A percentile compares a stretch with the other conserved stretches of the same genome.
Conservation (phyloP, 2,113 vertebrate species). For the Pterocles orientalis region DNA sequence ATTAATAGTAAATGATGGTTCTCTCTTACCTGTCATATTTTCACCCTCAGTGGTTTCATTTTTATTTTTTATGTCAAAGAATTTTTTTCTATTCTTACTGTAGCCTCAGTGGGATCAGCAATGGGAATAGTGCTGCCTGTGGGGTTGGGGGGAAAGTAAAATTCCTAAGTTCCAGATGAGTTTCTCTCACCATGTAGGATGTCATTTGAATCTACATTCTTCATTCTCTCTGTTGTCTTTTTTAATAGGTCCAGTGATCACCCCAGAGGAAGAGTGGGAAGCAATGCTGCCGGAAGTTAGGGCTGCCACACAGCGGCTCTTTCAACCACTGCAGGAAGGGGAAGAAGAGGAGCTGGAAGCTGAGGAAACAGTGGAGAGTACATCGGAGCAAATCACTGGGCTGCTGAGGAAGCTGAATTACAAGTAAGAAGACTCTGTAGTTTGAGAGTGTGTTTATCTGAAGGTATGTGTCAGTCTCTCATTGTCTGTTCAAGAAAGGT, state of each 20-base stretch:
- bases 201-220: background rate
- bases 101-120: background rate
- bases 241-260: slow-evolving; percentile 71
- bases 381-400: slow-evolving; percentile 76
- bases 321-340: slow-evolving; percentile 66
- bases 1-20: background rate
- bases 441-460: background rate
- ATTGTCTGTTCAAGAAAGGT: background rate
- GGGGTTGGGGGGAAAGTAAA: too few relatives aligned
- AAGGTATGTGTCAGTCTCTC: background rate
- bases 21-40: background rate
- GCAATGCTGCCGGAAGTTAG: slow-evolving; percentile 92
- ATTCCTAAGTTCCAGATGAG: background rate
- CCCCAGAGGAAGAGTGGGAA: slow-evolving; percentile 90
- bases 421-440: slow-evolving; percentile 74
- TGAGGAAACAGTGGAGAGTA: slow-evolving; percentile 69
- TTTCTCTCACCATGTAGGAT: background rate
- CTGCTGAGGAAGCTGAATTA: slow-evolving; percentile 89
- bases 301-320: slow-evolving; percentile 73
- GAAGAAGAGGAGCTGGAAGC: slow-evolving; percentile 47
- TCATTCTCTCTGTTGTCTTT: background rate
- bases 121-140: background rate
- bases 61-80: background rate
- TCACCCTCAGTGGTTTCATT: background rate
- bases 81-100: background rate